Base-by-base conservation (phyloP, 2,113 vertebrate genomes). In the Psittacula cyanocephala region DNA sequence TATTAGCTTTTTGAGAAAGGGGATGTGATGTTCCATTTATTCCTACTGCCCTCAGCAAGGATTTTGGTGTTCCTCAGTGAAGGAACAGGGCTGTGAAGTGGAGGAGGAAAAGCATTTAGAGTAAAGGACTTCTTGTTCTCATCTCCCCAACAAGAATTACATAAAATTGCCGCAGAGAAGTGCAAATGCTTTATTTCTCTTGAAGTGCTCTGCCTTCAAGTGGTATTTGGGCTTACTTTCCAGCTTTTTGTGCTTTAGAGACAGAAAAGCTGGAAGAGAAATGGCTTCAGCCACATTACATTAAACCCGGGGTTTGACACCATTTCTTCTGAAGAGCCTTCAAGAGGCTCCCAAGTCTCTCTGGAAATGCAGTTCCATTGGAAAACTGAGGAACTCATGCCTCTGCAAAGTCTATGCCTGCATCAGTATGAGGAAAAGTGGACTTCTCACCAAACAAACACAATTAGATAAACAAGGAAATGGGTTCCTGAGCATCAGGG, bases 341-440 rank as follows among this genome's bases (percentile, higher is more conserved):
- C 65, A 33, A 8, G 28, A 75, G 11, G 24, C 31, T 86, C 46
- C 63, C 4, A 37, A 44, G 12, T 3, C 16, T 43, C 23, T 55
- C 14, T 14, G 5, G 29, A 64, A 82, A 3, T 1, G 6, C 24
- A 15, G 6, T n/a, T 64, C 41, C n/a, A 9, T 15, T 59, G 83
- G 68, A 20, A 75, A 78, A 10, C 18, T 17, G 7, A 33, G 46
- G 33, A 70, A 2, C 15, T 33, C 4, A 0, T 3, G 1, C 2
- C 31, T 29, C 31, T 24, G 41, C 28, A 3, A 1, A 31, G 68
- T 24, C 25, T n/a, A 0, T 0, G 23, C 0, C 1, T 9, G 29
- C 33, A 2, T 17, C 0, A 2, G 31, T 13, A 67, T 23, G 65
- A 86, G 78, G 83, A 91, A 69, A 50, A 0, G 3, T 4, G 65